These are phyloP conservation scores for Solea senegalensis DNA, from an alignment of 2,113 vertebrate species.

Conservation along the genomic window DNA sequence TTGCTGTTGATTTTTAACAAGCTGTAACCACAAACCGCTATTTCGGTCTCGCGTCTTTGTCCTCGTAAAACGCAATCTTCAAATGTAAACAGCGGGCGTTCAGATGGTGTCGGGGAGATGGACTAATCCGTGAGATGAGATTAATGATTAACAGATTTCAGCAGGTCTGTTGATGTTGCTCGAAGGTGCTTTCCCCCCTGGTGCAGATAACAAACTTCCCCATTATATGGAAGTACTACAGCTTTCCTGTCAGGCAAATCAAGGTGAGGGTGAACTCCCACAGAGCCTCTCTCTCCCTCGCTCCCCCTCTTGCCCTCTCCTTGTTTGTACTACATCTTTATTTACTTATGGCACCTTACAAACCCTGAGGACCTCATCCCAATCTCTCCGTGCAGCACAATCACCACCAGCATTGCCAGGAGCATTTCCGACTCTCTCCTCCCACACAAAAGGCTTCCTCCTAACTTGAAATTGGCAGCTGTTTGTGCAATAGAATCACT, in stretches of 20 bases:
- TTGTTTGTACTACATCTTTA: conserved; percentile 41
- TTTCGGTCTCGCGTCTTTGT: background rate
- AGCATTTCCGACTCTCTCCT: conserved; percentile 49
- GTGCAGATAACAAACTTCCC: conserved; percentile 47
- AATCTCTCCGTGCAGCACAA: conserved; percentile 47
- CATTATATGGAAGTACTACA: conserved; percentile 39
- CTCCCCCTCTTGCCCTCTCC: background rate
- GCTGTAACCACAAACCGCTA: background rate
- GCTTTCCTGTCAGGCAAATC: conserved; percentile 26
- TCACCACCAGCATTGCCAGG: conserved; percentile 47
- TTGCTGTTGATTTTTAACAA: conserved; percentile 10
- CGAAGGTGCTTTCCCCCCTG: conserved; percentile 37
- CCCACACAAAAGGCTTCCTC: conserved; percentile 50
- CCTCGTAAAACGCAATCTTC: conserved; percentile 9
- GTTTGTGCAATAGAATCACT: conserved; percentile 33
- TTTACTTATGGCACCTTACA: conserved; percentile 50
- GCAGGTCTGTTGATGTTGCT: conserved; percentile 29
- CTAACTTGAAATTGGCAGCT: conserved; percentile 39
- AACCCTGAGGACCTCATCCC: conserved; percentile 38
- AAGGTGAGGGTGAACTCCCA: conserved; percentile 30
- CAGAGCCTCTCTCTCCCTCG: background rate
- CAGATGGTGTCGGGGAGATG: conserved; percentile 27
- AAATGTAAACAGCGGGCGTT: conserved; percentile 18
- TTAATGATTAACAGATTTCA: conserved; percentile 54
- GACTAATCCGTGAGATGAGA: conserved; percentile 25